Conservation (phyloP, 2,797 vertebrate species). For the Acrocephalus scirpaceus region DNA sequence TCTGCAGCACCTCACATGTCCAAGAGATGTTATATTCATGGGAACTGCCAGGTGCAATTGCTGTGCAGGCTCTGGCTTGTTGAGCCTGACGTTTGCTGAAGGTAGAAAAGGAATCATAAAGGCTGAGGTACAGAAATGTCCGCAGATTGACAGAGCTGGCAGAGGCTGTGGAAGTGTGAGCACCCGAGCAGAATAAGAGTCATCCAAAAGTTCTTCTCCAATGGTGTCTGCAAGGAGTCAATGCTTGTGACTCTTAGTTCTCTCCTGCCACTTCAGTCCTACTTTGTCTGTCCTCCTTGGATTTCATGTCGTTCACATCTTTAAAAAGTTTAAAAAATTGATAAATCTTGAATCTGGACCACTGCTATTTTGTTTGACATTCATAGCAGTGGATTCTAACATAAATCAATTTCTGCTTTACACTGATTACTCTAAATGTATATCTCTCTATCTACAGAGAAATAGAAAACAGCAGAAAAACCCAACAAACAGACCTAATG, state of each 20-base stretch:
- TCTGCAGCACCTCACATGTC: not conserved
- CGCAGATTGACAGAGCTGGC: fast-evolving
- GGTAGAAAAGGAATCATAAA: not conserved
- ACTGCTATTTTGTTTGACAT: not conserved
- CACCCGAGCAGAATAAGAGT: not conserved
- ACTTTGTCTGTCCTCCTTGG: not conserved
- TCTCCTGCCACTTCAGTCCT: not conserved
- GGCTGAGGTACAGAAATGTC: not conserved
- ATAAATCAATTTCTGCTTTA: not conserved
- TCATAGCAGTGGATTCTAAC: not conserved
- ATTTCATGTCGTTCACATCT: not conserved
- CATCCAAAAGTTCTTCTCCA: not conserved
- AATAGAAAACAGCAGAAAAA: not conserved
- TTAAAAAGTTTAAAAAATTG: not conserved
- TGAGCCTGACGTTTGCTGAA: not conserved
- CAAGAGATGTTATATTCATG: not conserved
- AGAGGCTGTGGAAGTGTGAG: not conserved
- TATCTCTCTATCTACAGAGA: not conserved
- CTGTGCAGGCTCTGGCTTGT: not conserved
- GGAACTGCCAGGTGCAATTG: not conserved
- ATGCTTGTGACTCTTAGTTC: not conserved
- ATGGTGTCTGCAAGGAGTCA: not conserved
- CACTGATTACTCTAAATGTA: not conserved
- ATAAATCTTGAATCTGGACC: not conserved
- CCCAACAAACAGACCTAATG: not conserved